Base-by-base conservation (phyloP, 2,113 vertebrate genomes). In the Mormoops blainvillei region DNA sequence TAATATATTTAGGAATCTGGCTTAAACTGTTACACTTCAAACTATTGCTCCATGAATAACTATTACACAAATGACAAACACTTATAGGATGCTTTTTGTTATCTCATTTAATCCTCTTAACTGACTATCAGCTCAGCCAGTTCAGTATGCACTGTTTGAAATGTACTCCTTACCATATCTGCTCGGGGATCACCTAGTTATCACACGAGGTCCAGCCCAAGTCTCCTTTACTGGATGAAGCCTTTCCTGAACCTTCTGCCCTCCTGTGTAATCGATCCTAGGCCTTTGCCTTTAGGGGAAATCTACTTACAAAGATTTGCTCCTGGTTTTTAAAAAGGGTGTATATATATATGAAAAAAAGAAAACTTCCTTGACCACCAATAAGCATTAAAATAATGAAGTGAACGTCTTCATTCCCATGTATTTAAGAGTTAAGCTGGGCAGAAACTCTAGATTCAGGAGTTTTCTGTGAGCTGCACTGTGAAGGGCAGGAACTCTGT, bases 61-160 rank as follows among this genome's bases (percentile, higher is more conserved):
- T 43, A 56, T 48, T 67, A 89, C 9, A 76, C 4, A 11, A 91
- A 85, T 20, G 63, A 76, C 38, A 87, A 50, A 71, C 13, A 6
- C 70, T 67, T 31, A 73, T 31, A 76, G 43, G 31, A 24, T 41
- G 10, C 71, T 61, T 78, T 56, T 28, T 4, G 54, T 48, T 41
- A 81, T 89, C 54, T 77, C 78, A 38, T 11, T 93, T 78, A 95
- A 96, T 48, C 48, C 16, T 87, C 20, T 67, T 67, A 84, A 81
- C 12, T 38, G 71, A 65, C 7, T 19, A 65, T 52, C 2, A 33
- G 92, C 38, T 68, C 0, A 0, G 3, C 36, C 11, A 45, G 52
- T 24, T 81, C 7, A 58, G n/a, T 36, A 43, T 7, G 2, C 5
- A 19, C 9, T 71, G 19, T 84, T 24, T 41, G 61, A 54, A 54